Evolutionary conservation across 2,113 vertebrate genomes (phyloP), one percentile per base, ranked within the genome.

Genomic region (Choloepus hoffmanni): DNA sequence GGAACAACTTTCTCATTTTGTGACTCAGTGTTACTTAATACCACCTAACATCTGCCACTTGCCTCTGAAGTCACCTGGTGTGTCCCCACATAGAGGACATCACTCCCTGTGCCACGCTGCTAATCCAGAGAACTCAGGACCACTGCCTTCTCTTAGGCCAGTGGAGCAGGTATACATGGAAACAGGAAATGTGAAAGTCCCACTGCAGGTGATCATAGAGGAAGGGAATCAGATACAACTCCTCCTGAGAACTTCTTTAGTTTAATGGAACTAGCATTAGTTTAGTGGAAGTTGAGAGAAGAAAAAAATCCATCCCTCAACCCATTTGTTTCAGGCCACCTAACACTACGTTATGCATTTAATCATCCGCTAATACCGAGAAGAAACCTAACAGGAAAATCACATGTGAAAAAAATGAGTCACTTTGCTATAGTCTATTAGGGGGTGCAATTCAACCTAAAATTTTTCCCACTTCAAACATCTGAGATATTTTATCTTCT

Each of bases 301-400:
- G 12, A 30, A 24, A 30, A 60, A 72, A 77, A 28, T 60, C 36
- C 70, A 7, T 36, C 8, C 74, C 58, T 87, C 33, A 30, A 2
- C 36, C 18, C 2, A 14, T 92, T 76, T 84, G 28, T 92, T 92
- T 96, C 21, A 40, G 43, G 19, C 48, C 19, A 72, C 33, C 58
- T 58, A 11, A 81, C 30, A 24, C 60, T 55, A 82, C 43, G 13
- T 30, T 55, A 15, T 53, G 1, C 55, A 33, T 79, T 73, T 96
- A 67, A 62, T 48, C 24, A 0, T 58, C 30, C 79, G 19, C 43
- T 83, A 36, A 62, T 45, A 26, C 26, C 21, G 63, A 92, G 53
- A 82, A 60, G 26, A 90, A 97, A 36, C 48, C 81, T 79, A 74
- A 50, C 5, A 68, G 86, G 36, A 84, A 89, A 93, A 24, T 65